Evolutionary conservation across 2,888 invertebrate species (phyloP).

Genomic region (Nemapogon koenigi): DNA sequence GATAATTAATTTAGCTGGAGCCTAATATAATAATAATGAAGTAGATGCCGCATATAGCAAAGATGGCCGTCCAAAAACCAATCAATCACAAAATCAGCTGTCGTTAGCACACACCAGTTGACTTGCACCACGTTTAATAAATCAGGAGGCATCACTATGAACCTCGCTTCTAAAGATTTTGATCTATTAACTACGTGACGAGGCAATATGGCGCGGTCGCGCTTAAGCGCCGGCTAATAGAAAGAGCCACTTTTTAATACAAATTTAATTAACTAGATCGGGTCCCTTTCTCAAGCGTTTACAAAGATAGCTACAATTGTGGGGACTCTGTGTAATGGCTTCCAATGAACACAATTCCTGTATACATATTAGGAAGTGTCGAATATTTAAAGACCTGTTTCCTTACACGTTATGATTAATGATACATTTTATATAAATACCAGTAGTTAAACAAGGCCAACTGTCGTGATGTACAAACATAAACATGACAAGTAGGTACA

Average conservation of each 20-base stretch:
- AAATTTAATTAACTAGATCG: conserved; percentile 60
- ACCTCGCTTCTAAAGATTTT: conserved; percentile 48
- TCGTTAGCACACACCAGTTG: conserved; percentile 41
- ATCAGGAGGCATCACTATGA: conserved; percentile 42
- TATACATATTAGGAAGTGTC: background rate
- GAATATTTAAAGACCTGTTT: background rate
- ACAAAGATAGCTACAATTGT: conserved; percentile 47
- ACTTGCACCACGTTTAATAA: conserved; percentile 47
- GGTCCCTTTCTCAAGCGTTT: conserved; percentile 42
- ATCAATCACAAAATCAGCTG: conserved; percentile 57
- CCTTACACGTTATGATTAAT: conserved; percentile 8
- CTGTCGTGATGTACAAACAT: too few species aligned
- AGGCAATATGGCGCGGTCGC: conserved; percentile 27
- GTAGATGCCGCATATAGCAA: too few species aligned
- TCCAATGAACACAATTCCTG: conserved; percentile 44
- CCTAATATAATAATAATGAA: too few species aligned
- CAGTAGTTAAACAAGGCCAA: too few species aligned
- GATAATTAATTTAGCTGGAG: too few species aligned
- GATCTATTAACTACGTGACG: conserved; percentile 58
- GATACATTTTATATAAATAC: background rate
- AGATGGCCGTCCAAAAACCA: too few species aligned
- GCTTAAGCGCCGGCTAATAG: conserved; percentile 49
- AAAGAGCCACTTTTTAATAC: conserved; percentile 55
- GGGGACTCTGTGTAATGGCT: conserved; percentile 54
- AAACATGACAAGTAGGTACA: too few species aligned